Conservation (phyloP, 2,113 vertebrate species). For the Strix aluco region DNA sequence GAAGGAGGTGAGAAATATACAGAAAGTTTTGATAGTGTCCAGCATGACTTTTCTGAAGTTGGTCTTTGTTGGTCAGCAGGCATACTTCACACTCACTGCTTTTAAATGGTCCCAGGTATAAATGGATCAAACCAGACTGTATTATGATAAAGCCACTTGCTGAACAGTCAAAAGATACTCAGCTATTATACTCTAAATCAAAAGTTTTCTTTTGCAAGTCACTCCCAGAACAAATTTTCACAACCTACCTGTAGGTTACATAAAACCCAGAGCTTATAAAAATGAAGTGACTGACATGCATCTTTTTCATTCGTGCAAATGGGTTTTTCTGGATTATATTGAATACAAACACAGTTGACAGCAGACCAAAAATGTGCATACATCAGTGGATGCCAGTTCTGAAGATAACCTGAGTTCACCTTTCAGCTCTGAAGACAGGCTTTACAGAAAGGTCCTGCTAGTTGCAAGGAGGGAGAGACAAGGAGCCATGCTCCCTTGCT, state of each 20-base stretch:
- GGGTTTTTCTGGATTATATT: not conserved
- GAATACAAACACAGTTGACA: not conserved
- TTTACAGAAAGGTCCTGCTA: not conserved
- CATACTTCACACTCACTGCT: not conserved
- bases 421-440: not conserved
- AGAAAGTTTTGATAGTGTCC: not conserved
- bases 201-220: not conserved
- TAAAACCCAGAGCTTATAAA: not conserved
- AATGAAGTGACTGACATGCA: not conserved
- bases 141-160: not conserved
- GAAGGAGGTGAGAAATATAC: not conserved
- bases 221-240: not conserved
- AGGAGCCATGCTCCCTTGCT: not conserved
- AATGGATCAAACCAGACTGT: not conserved
- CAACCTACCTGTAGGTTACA: not conserved
- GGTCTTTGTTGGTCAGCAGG: not conserved
- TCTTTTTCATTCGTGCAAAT: not conserved
- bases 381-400: not conserved
- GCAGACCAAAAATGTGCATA: not conserved
- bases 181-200: not conserved
- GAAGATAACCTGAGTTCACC: not conserved
- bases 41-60: not conserved
- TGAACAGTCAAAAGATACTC: not conserved
- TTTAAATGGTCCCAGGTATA: not conserved
- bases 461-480: not conserved